Conservation (phyloP, 2,888 invertebrate genomes). For the Pantelozetes paolii region DNA sequence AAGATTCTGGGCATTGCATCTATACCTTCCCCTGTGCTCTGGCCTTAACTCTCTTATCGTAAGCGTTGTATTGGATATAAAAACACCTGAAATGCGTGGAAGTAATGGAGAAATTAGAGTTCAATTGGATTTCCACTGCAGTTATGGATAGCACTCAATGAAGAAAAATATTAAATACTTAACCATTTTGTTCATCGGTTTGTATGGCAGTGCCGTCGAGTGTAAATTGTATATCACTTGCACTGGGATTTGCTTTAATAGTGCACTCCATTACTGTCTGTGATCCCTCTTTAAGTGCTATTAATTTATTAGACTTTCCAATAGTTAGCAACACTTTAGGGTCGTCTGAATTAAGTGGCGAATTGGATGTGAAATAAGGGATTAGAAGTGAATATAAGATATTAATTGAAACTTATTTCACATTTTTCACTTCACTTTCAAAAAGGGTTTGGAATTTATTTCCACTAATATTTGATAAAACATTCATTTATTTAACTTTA, state of each 20-base stretch:
- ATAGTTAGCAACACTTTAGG: constrained; percentile 37
- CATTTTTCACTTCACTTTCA: too few species aligned
- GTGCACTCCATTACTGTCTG: constrained; percentile 25
- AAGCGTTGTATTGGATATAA: constrained; percentile 22
- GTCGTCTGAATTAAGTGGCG: constrained; percentile 11
- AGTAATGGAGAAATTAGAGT: not conserved
- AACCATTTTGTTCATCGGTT: constrained; percentile 16
- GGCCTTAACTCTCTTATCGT: not conserved
- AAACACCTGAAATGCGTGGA: not conserved
- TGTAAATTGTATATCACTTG: constrained; percentile 16
- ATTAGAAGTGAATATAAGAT: too few species aligned
- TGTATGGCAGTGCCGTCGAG: constrained; percentile 15
- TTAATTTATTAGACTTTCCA: constrained; percentile 31
- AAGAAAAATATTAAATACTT: not conserved
- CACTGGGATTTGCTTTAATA: constrained; percentile 35
- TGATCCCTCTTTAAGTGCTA: constrained; percentile 28
- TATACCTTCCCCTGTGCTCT: constrained; percentile 39
- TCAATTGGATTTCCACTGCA: too few species aligned
- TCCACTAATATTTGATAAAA: too few species aligned
- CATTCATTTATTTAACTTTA: too few species aligned
- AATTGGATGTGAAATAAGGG: too few species aligned
- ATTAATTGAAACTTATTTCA: not conserved
- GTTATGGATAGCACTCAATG: too few species aligned
- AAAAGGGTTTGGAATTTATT: too few species aligned
- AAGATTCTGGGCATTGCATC: constrained; percentile 39